Base-by-base conservation (phyloP, 1,140 invertebrate genomes). In the Idris sp. region DNA sequence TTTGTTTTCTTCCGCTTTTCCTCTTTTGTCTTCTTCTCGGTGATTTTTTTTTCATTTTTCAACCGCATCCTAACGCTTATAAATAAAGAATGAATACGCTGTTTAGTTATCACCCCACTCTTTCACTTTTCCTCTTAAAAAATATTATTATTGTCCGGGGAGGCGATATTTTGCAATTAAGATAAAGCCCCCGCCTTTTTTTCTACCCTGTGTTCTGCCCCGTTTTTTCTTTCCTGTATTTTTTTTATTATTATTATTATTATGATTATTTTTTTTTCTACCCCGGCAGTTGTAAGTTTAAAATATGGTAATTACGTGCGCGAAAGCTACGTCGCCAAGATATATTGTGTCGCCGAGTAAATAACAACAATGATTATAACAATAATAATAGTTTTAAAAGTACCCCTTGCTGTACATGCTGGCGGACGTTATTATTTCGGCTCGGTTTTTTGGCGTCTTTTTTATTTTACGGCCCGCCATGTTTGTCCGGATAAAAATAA, bases 301-400 rank as follows among this genome's bases (percentile, higher is more conserved):
- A 72, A 67, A 74, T 74, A 67, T 74, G 72, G 64, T 74, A 68
- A 74, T 65, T 74, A 65, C 68, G 56, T 30, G 46, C 44, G 53
- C 38, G 38, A 16, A 41, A 58, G 38, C 38, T 36, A 33, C 54
- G 10, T 25, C 56, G 44, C 48, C 14, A 33, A 54, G 41, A 62
- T 56, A 54, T 48, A 71, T 71, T 31, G 56, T 28, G 46, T 46
- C 41, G 43, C 38, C 48, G 48, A 11, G 43, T 54, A 71, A 71
- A 71, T 61, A 71, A 72, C 51, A 56, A 56, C 41, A 56, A 64
- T 49, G 49, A 72, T 58, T 64, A 43, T 53, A 49, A 56, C 22
- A 49, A 41, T 51, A 43, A 56, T 56, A 64, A 62, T 48, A 40
- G 25, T 46, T 31, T 48, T 31, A 18, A 25, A 44, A 26, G 11